Percentiles rank a stretch among this genome's conserved stretches.
Conservation (phyloP, 2,888 invertebrate genomes). For the Stegophylla sp. region DNA sequence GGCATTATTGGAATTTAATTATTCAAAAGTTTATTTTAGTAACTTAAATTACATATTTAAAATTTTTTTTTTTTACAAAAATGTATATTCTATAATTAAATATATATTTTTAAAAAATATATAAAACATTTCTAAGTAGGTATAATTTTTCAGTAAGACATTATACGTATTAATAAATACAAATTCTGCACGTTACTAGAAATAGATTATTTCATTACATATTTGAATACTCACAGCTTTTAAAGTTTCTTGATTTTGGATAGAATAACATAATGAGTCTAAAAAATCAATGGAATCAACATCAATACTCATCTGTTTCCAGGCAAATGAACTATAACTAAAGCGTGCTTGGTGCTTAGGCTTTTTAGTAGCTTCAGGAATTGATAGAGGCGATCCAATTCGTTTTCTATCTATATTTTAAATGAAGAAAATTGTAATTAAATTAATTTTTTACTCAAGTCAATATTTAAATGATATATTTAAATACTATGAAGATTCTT, state of each 20-base stretch:
- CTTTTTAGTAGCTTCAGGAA: conserved; percentile 61
- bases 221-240: conserved; percentile 70
- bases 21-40: too few relatives aligned
- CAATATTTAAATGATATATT: too few relatives aligned
- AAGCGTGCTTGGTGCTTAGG: conserved; percentile 56
- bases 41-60: too few relatives aligned
- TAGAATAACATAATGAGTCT: conserved; percentile 76
- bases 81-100: too few relatives aligned
- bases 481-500: too few relatives aligned
- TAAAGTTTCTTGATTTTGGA: conserved; percentile 81
- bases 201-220: conserved; percentile 1
- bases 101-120: too few relatives aligned
- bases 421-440: conserved; percentile 35
- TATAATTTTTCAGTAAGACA: too few relatives aligned
- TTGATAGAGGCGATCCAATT: conserved; percentile 52
- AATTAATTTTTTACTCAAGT: background rate
- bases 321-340: conserved; percentile 67
- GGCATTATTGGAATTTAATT: too few relatives aligned
- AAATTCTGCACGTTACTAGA: too few relatives aligned
- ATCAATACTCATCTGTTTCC: conserved; percentile 79
- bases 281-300: conserved; percentile 82
- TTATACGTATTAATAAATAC: too few relatives aligned
- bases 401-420: conserved; percentile 60
- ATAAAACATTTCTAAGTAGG: too few relatives aligned
- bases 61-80: too few relatives aligned